These are phyloP conservation scores for Lepeophtheirus nordmannii DNA, from an alignment of 2,888 invertebrate genomes.

Conservation along the genomic window DNA sequence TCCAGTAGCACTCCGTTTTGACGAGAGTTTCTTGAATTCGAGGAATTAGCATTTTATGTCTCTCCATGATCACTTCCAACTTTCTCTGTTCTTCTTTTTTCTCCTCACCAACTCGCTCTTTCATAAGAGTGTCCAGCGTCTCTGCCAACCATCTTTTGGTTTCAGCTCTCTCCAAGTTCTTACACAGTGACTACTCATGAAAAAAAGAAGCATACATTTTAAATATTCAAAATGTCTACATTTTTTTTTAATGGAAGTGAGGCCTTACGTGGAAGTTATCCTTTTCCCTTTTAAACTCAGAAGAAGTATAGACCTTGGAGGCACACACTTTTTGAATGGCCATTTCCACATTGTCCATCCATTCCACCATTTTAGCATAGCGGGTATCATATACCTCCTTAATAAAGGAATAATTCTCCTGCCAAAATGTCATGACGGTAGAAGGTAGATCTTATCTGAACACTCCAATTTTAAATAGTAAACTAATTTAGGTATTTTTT, in stretches of 20 bases:
- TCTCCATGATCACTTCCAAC: conserved; percentile 17
- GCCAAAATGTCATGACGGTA: conserved; percentile 21
- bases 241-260: too few relatives aligned
- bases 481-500: not conserved
- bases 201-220: too few relatives aligned
- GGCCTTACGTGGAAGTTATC: conserved; percentile 23
- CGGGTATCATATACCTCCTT: conserved; percentile 23
- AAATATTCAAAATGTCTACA: too few relatives aligned
- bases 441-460: not conserved
- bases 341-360: conserved; percentile 24
- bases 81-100: conserved; percentile 11
- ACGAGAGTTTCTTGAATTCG: conserved; percentile 22
- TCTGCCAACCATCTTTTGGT: conserved; percentile 28
- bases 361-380: conserved; percentile 22
- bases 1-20: conserved; percentile 26
- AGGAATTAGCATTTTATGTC: conserved; percentile 22
- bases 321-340: conserved; percentile 24
- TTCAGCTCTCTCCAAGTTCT: conserved; percentile 28
- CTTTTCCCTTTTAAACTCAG: conserved; percentile 22
- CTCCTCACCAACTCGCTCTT: conserved; percentile 27
- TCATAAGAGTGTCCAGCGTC: conserved; percentile 28
- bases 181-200: conserved; percentile 27
- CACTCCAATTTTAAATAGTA: too few relatives aligned
- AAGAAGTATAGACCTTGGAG: conserved; percentile 21
- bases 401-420: conserved; percentile 24